Evolutionary conservation across 1,140 invertebrate genomes (phyloP), one percentile per base, ranked within the genome.

Genomic region (Atta cephalotes): DNA sequence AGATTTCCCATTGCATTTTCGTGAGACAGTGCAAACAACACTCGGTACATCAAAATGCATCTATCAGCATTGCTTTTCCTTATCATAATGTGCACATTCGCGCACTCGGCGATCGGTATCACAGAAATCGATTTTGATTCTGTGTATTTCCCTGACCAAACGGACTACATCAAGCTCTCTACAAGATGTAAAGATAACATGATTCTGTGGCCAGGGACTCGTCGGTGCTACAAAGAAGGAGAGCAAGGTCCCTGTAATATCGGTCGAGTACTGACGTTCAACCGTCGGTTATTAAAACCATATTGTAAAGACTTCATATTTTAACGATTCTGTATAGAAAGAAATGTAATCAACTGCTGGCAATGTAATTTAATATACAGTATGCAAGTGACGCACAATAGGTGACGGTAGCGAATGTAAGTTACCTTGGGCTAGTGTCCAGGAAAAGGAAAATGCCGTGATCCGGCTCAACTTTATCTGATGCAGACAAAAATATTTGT

Each of bases 161-260:
- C 74, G 21, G 88, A 91, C 3, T 93, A 92, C 72, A 66, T 92
- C 5, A 74, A 74, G 21, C 28, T 60, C 28, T 60, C 88, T 1
- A 21, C n/a, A 4, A 86, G 45, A 31, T 89, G 86, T 70, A 63
- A 87, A 18, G 76, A 70, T 49, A 76, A 88, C 56, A 62, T 81
- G 39, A 81, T 93, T 39, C 45, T 89, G 0, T 93, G 92, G 93
- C 88, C 82, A 16, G 74, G 28, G 1, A 80, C 66, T 35, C 71
- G 87, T 84, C 89, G 86, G 3, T 93, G 92, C 39, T 93, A 93
- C 71, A 88, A 56, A 7, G 87, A 88, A 68, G 90, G 88, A 28
- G 88, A 92, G 3, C 78, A 86, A 88, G 92, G 92, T 66, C 92
- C 92, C 89, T 93, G 92, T 77, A 89, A 89, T 63, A 62, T 89